These are phyloP conservation scores for Castor canadensis DNA, from an alignment of 2,113 vertebrate species.

Conservation along the genomic window DNA sequence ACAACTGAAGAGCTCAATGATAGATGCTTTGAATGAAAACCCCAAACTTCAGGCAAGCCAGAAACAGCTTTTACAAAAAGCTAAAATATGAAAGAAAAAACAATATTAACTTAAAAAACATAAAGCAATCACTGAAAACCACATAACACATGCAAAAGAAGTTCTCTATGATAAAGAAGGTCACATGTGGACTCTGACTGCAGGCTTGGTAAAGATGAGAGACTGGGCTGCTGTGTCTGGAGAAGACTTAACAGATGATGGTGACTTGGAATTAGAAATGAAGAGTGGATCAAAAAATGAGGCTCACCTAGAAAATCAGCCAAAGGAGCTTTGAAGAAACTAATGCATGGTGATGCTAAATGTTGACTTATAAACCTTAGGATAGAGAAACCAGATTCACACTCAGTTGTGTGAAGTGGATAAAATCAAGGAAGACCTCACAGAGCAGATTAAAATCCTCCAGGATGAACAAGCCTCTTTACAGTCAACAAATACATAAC, in stretches of 20 bases:
- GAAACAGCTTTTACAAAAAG: too few species aligned
- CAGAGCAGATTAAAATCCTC: too few species aligned
- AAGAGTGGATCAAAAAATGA: conserved; percentile 83
- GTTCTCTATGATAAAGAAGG: conserved; percentile 90
- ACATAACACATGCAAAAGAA: conserved; percentile 86
- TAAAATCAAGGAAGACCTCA: conserved; percentile 90
- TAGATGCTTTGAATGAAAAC: too few species aligned
- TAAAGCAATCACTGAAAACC: conserved; percentile 88
- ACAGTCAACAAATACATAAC: too few species aligned
- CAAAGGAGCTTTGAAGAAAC: background rate
- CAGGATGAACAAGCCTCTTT: too few species aligned
- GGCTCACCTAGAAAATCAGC: conserved; percentile 77
- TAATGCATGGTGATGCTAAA: conserved; percentile 83
- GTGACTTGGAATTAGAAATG: conserved; percentile 73
- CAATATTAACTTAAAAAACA: conserved; percentile 92
- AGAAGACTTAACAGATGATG: conserved; percentile 81
- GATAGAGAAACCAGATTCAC: conserved; percentile 93
- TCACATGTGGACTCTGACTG: conserved; percentile 92
- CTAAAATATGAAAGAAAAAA: conserved; percentile 32
- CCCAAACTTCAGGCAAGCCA: too few species aligned
- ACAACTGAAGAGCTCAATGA: too few species aligned
- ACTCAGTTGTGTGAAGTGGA: conserved; percentile 93
- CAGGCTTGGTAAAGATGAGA: conserved; percentile 91
- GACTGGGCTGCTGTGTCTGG: conserved; percentile 88
- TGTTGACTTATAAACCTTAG: conserved; percentile 93